A percentile compares a stretch with the other conserved stretches of the same genome.
Evolutionary conservation across 2,797 vertebrate species (phyloP).

Genomic region (Enteromius afrohamiltoni): DNA sequence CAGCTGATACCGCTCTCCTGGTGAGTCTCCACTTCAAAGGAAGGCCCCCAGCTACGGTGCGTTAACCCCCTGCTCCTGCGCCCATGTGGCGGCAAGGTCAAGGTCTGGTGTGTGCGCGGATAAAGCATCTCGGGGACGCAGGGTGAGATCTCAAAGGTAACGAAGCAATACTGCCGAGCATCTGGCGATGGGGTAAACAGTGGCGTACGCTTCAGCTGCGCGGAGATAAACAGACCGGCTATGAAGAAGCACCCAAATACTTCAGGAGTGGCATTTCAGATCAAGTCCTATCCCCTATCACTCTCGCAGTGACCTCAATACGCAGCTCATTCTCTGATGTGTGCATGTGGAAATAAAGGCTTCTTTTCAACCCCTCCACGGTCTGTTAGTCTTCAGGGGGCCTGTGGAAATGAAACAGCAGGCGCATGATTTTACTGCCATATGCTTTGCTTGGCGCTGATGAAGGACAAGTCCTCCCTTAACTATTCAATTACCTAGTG

Average conservation of each 20-base stretch:
- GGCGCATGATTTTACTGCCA: constrained; percentile 50
- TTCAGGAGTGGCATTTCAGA: constrained; percentile 23
- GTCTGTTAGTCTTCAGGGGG: constrained; percentile 39
- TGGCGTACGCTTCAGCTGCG: constrained; percentile 49
- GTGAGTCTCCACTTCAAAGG: constrained; percentile 71
- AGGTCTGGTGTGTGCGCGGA: constrained; percentile 61
- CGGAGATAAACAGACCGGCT: constrained; percentile 51
- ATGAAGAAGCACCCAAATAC: background rate
- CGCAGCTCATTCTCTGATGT: background rate
- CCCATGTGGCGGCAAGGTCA: constrained; percentile 69
- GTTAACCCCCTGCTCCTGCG: constrained; percentile 71
- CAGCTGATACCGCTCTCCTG: constrained; percentile 29
- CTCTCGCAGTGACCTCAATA: constrained; percentile 19
- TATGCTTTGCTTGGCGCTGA: constrained; percentile 52
- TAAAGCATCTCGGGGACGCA: constrained; percentile 59
- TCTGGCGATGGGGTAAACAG: constrained; percentile 60
- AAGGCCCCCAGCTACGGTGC: constrained; percentile 65
- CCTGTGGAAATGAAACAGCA: constrained; percentile 49
- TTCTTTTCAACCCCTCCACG: constrained; percentile 31
- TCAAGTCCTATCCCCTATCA: constrained; percentile 24
- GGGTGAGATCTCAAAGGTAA: constrained; percentile 6
- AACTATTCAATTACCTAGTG: constrained; percentile 54
- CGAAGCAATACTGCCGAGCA: constrained; percentile 10
- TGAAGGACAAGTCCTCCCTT: constrained; percentile 49
- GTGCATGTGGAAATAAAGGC: constrained; percentile 31